These are phyloP conservation scores for Hirtodrosophila alboralis DNA, from an alignment of 2,888 invertebrate genomes.

Conservation along the genomic window DNA sequence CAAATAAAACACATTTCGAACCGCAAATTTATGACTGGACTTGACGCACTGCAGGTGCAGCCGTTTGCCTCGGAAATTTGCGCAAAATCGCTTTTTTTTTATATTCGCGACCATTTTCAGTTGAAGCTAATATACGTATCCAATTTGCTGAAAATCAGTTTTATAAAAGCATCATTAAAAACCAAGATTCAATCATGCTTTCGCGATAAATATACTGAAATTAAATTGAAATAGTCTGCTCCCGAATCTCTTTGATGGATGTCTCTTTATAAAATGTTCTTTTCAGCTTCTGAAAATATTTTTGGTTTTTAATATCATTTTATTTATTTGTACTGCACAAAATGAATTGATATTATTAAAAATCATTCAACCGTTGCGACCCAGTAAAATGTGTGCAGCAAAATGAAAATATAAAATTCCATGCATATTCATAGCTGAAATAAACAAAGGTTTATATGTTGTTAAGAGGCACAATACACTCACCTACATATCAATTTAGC, in stretches of 20 bases:
- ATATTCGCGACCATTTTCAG: conserved; percentile 20
- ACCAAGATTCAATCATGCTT: neutral
- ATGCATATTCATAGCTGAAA: conserved; percentile 4
- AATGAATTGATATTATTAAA: conserved; percentile 3
- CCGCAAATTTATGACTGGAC: conserved; percentile 45
- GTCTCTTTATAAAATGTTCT: too few relatives aligned
- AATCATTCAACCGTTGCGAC: conserved; percentile 5
- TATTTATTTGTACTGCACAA: too few relatives aligned
- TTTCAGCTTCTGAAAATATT: too few relatives aligned
- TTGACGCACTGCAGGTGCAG: conserved; percentile 69
- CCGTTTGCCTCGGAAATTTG: conserved; percentile 43
- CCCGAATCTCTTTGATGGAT: too few relatives aligned
- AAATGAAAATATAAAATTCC: neutral
- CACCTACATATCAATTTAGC: conserved; percentile 1
- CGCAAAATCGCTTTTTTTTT: conserved; percentile 36
- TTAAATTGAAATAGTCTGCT: too few relatives aligned
- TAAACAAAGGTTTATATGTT: conserved; percentile 2
- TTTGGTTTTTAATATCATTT: neutral
- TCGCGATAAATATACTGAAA: conserved; percentile 1
- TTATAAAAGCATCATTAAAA: conserved; percentile 15
- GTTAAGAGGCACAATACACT: neutral
- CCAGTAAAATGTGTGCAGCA: too few relatives aligned
- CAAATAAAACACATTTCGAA: conserved; percentile 44
- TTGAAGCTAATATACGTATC: neutral
- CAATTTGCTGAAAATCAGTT: conserved; percentile 23